Evolutionary conservation across 2,888 invertebrate species (phyloP), one percentile per base, ranked within the genome.

Genomic region (Heterodera filipjevi): DNA sequence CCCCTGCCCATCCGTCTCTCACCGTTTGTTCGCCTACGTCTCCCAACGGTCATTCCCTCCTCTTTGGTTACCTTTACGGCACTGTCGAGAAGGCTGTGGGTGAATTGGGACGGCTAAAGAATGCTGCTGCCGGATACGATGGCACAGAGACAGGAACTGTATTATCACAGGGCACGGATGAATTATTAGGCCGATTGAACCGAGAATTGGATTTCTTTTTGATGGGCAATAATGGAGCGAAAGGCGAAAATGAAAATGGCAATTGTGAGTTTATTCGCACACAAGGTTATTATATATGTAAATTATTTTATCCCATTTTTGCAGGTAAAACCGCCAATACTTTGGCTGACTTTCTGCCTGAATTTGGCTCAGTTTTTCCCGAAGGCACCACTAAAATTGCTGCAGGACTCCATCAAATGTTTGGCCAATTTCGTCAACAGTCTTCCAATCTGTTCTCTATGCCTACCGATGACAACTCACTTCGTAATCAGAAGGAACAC

Each of bases 201-300:
- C 39, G 68, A 10, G 75, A 75, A 64, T 64, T 75, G 66, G 75
- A 75, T 27, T 6, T 44, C 32, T 75, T 75, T 33, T 46, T 75
- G 68, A 75, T 75, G 66, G 75, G 75, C 32, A 33, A 66, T 12
- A 14, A 16, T 30, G 22, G 16, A 49, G 59, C 59, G 10, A 59
- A 59, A 59, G 59, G n/a, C n/a, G n/a, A 27, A 8, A 27, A 59
- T n/a, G n/a, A 59, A 59, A 27, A 27, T 27, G 59, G 59, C 39
- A 12, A 2, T 10, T 39, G 39, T 39, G 39, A 39, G 39, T 39
- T 39, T 39, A 10, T 39, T 12, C 39, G 8, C n/a, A n/a, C n/a
- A n/a, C n/a, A n/a, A n/a, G n/a, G n/a, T n/a, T n/a, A n/a, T n/a
- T n/a, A n/a, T n/a, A 49, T 49, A 14, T 49, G 3, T 16, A 49